Evolutionary conservation across 2,797 vertebrate species (phyloP), one percentile per base, ranked within the genome.

Genomic region (Labeo calbasu): DNA sequence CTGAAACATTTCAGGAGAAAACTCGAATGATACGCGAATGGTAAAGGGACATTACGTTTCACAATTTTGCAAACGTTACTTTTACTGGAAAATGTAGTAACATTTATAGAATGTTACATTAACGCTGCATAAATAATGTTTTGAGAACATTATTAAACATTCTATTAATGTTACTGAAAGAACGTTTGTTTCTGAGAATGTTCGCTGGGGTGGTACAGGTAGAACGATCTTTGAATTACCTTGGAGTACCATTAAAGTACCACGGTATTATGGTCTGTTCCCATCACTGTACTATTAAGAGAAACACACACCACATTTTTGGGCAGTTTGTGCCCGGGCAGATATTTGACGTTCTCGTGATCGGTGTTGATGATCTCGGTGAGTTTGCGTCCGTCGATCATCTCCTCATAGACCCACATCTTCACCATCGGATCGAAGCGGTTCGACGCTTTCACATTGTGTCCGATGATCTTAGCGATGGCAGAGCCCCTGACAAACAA

Each of bases 351-450:
- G 8, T 96, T 98, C 92, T 96, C 95, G 0, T 96, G 95, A 0
- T 96, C 93, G 0, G 95, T 94, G 43, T 96, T 96, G 57, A 97
- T 97, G 89, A 96, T 95, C 75, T 96, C 95, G 0, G 93, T 92
- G 36, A 96, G 93, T 84, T 96, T 96, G 87, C 82, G 93, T 13
- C 94, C 95, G 0, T 94, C 84, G 1, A 96, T 86, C 28, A 92
- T 85, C 85, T 97, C 96, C 89, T 97, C 95, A 23, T 93, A 96
- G 17, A 96, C 95, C 95, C 95, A 96, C 93, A 97, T 95, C 87
- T 95, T 96, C 28, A 96, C 94, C 40, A 92, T 72, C 0, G 96
- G 93, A 28, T 96, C 91, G 77, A 96, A 97, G 76, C 91, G 92
- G 87, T 94, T 95, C 28, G 93, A 95, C 0, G 81, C 91, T 83